Conservation (phyloP, 2,113 vertebrate species). For the Oxygymnocypris stewartii region DNA sequence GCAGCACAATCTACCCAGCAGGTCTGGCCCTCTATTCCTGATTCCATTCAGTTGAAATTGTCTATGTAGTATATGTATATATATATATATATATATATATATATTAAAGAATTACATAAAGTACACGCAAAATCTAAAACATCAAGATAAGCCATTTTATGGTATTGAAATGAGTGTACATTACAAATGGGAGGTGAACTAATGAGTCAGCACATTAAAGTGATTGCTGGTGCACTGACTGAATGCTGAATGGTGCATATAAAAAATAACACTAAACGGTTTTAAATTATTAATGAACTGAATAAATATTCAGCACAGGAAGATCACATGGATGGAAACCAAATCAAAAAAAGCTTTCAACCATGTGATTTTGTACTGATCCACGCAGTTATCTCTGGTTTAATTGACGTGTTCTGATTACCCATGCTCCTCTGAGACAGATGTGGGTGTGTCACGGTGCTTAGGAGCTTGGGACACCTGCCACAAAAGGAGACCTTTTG, state of each 20-base stretch:
- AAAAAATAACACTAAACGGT: slow-evolving; percentile 1
- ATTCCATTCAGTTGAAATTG: background rate
- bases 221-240: background rate
- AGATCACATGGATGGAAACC: background rate
- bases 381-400: background rate
- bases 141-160: background rate
- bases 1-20: background rate
- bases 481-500: slow-evolving; percentile 23
- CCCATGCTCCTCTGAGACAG: slow-evolving; percentile 6
- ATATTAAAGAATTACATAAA: background rate
- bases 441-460: slow-evolving; percentile 30
- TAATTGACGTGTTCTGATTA: slow-evolving; percentile 37
- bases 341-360: background rate
- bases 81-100: too few relatives aligned
- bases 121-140: background rate
- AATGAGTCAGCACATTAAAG: slow-evolving; percentile 48
- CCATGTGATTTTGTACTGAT: background rate
- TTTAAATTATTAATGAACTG: background rate
- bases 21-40: background rate
- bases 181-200: slow-evolving; percentile 5
- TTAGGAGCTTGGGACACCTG: slow-evolving; percentile 21
- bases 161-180: background rate
- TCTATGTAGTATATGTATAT: too few relatives aligned
- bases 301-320: background rate
- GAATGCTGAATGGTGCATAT: background rate